A percentile compares a stretch with the other conserved stretches of the same genome.
phyloP scores from a whole-genome alignment of 2,888 invertebrate species.

The Drosophila mercatorum region DNA sequence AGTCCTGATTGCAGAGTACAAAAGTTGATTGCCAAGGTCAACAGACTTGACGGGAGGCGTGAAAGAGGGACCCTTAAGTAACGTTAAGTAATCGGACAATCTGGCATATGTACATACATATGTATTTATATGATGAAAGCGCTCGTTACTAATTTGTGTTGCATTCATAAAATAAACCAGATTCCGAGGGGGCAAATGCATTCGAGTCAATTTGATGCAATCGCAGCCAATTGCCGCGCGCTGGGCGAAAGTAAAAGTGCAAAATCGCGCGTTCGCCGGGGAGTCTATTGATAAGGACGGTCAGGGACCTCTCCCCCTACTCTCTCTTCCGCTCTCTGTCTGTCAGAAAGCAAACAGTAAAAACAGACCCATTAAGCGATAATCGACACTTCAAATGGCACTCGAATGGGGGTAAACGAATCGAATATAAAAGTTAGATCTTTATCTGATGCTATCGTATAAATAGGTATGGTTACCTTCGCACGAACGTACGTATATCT shows the following conservation, averaged over 20 bases:
- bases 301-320: conserved; percentile 7
- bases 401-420: conserved; percentile 17
- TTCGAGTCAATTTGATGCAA: conserved; percentile 33
- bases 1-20: too few species aligned
- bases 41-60: background rate
- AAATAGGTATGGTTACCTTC: background rate
- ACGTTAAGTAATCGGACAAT: background rate
- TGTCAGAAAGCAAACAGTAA: background rate
- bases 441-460: conserved; percentile 11
- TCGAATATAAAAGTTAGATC: conserved; percentile 15
- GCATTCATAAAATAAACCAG: background rate
- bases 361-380: conserved; percentile 9
- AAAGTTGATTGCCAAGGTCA: background rate
- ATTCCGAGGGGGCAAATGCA: background rate
- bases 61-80: background rate
- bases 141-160: conserved; percentile 1
- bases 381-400: conserved; percentile 14
- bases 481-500: conserved; percentile 23
- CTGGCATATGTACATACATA: too few species aligned
- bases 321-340: background rate
- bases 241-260: conserved; percentile 58
- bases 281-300: conserved; percentile 35
- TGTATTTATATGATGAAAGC: background rate
- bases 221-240: conserved; percentile 20
- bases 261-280: conserved; percentile 21